Evolutionary conservation across 2,113 vertebrate species (phyloP).

Genomic region (Petrocephalus microphthalmus): DNA sequence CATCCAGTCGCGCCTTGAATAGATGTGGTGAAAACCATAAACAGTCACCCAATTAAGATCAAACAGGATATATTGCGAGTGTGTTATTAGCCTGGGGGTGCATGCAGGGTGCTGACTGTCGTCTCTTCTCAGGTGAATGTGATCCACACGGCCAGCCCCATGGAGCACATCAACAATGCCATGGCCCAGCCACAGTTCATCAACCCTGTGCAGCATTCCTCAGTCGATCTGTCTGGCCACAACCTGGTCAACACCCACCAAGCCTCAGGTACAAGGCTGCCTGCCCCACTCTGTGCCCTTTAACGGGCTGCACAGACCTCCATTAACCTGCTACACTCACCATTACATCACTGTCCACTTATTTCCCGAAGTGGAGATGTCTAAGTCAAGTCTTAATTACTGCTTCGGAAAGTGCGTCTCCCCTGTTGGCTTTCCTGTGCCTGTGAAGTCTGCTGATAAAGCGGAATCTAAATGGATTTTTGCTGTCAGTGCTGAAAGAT

Average conservation of each 20-base stretch:
- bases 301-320: background rate
- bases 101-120: background rate
- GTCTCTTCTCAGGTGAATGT: slow-evolving; percentile 74
- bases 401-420: slow-evolving; percentile 19
- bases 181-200: slow-evolving; percentile 87
- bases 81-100: background rate
- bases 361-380: slow-evolving; percentile 11
- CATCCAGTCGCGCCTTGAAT: background rate
- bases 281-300: background rate
- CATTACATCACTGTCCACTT: slow-evolving; percentile 25
- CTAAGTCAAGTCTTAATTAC: slow-evolving; percentile 11
- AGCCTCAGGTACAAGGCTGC: slow-evolving; percentile 70
- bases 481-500: background rate
- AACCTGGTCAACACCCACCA: slow-evolving; percentile 86
- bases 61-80: background rate
- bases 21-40: background rate
- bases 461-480: slow-evolving; percentile 33
- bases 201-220: slow-evolving; percentile 81
- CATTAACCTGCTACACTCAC: background rate
- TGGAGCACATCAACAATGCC: slow-evolving; percentile 82
- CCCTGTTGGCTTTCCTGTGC: slow-evolving; percentile 11
- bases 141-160: slow-evolving; percentile 82
- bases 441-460: slow-evolving; percentile 45
- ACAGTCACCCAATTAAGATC: background rate
- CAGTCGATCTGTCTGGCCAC: slow-evolving; percentile 90